Percentiles rank a stretch among this genome's conserved stretches.
These are phyloP conservation scores for Neoscelio sp. DNA, from an alignment of 2,888 invertebrate species.

Conservation along the genomic window DNA sequence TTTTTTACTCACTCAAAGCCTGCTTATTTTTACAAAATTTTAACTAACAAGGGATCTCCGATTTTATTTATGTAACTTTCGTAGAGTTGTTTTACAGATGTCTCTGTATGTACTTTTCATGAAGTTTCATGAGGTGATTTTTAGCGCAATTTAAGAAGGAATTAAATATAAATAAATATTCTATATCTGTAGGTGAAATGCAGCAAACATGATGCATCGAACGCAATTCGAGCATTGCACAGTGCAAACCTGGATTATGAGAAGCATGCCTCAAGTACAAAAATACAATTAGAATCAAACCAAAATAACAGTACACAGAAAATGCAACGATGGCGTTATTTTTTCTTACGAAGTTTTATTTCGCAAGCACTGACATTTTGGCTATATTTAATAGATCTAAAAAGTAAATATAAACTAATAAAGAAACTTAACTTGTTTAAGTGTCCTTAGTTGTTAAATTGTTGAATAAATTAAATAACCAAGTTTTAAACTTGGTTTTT, in stretches of 20 bases:
- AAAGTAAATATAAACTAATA: too few relatives aligned
- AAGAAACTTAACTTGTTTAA: slow-evolving; percentile 43
- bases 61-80: neutral
- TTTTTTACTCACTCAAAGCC: slow-evolving; percentile 10
- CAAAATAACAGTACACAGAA: slow-evolving; percentile 47
- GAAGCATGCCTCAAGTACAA: slow-evolving; percentile 67
- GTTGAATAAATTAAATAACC: too few relatives aligned
- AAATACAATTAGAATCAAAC: slow-evolving; percentile 64
- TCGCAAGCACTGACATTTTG: slow-evolving; percentile 7
- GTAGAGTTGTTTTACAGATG: neutral
- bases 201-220: slow-evolving; percentile 26
- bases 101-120: neutral
- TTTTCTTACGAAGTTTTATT: slow-evolving; percentile 43
- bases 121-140: neutral
- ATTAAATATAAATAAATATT: slow-evolving; percentile 30
- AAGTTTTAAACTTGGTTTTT: too few relatives aligned
- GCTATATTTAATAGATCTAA: too few relatives aligned
- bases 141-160: slow-evolving; percentile 10
- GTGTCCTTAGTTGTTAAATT: too few relatives aligned
- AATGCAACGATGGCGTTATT: slow-evolving; percentile 32
- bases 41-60: slow-evolving; percentile 2
- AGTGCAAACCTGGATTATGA: slow-evolving; percentile 53
- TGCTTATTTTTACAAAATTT: slow-evolving; percentile 22
- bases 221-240: slow-evolving; percentile 31
- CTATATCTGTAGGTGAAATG: slow-evolving; percentile 43